Percentiles rank a stretch among this genome's conserved stretches.
Evolutionary conservation across 2,113 vertebrate genomes (phyloP).

Genomic region (Pachycephala philippinensis): DNA sequence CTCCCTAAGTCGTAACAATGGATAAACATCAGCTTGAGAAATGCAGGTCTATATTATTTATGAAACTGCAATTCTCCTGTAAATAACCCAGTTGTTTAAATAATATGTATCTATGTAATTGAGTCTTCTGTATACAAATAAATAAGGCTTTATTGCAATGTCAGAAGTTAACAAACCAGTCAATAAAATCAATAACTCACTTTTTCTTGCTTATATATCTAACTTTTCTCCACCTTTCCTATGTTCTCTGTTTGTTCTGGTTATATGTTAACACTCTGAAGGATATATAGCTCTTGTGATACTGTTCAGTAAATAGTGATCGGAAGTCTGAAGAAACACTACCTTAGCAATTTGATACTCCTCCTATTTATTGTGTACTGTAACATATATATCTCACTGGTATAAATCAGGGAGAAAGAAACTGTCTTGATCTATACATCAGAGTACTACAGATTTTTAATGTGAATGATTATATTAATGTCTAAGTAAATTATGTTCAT

Average conservation of each 20-base stretch:
- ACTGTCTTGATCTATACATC: not conserved
- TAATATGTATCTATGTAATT: conserved; percentile 80
- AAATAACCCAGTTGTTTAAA: conserved; percentile 80
- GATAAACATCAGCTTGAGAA: conserved; percentile 67
- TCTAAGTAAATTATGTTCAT: conserved; percentile 15
- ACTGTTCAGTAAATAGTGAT: conserved; percentile 45
- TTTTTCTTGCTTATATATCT: conserved; percentile 81
- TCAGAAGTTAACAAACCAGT: conserved; percentile 81
- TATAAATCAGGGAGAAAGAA: not conserved
- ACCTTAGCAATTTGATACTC: not conserved
- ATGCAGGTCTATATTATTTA: conserved; percentile 71
- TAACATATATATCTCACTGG: not conserved
- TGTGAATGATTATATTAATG: not conserved
- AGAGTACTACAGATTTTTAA: not conserved
- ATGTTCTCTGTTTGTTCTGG: conserved; percentile 69
- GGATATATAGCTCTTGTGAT: conserved; percentile 43
- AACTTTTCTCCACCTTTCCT: conserved; percentile 74
- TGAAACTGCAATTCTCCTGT: conserved; percentile 72
- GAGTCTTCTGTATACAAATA: conserved; percentile 82
- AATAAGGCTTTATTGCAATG: conserved; percentile 80
- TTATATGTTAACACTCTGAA: conserved; percentile 49
- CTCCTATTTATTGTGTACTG: not conserved
- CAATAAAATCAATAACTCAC: conserved; percentile 83
- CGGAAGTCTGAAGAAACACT: not conserved
- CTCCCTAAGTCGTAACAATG: conserved; percentile 56